phyloP scores from a whole-genome alignment of 2,888 invertebrate species.

The Malthinus seriepunctatus region DNA sequence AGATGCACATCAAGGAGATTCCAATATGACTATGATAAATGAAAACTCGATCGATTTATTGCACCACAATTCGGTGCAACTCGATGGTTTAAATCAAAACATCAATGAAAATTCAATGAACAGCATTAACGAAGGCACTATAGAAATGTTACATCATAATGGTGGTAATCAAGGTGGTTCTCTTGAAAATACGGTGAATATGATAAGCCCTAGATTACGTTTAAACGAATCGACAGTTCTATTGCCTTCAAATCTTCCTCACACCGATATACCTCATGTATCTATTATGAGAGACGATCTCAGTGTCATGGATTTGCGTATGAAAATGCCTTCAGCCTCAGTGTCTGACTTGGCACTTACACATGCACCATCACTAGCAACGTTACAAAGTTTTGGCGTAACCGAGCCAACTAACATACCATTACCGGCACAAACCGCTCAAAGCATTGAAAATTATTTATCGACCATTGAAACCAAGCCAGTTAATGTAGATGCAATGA shows the following conservation, averaged over 20 bases:
- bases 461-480: conserved; percentile 56
- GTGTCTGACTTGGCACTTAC: conserved; percentile 56
- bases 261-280: conserved; percentile 8
- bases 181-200: conserved; percentile 10
- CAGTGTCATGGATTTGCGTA: conserved; percentile 69
- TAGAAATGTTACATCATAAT: conserved; percentile 46
- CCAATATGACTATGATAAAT: conserved; percentile 54
- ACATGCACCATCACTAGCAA: conserved; percentile 61
- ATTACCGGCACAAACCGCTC: conserved; percentile 61
- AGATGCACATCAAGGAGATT: conserved; percentile 53
- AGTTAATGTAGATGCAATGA: conserved; percentile 14
- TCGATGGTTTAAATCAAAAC: conserved; percentile 34
- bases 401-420: conserved; percentile 54
- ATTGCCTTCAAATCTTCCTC: conserved; percentile 7
- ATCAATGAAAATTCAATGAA: conserved; percentile 50
- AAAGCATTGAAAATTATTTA: conserved; percentile 63
- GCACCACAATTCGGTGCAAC: conserved; percentile 41
- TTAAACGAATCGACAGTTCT: conserved; percentile 2
- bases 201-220: neutral
- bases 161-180: conserved; percentile 24
- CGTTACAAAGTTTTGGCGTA: conserved; percentile 57
- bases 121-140: conserved; percentile 45
- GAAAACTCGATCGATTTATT: conserved; percentile 59
- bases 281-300: conserved; percentile 52
- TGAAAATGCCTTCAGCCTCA: conserved; percentile 64